Evolutionary conservation across 2,113 vertebrate genomes (phyloP).

Genomic region (Microtus montanus): DNA sequence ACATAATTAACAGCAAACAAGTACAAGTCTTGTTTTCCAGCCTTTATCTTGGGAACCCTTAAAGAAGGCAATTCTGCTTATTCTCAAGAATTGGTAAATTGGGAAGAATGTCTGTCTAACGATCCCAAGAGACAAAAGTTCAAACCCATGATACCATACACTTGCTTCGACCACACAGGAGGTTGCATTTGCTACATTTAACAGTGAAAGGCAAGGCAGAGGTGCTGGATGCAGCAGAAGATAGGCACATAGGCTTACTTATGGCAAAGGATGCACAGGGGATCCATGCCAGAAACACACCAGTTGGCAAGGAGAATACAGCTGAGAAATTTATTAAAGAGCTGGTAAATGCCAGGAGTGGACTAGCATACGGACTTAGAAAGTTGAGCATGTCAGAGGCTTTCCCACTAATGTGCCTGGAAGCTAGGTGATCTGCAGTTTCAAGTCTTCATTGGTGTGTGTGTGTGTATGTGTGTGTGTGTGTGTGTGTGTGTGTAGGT

Average conservation of each 20-base stretch:
- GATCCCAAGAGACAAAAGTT: not conserved
- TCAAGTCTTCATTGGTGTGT: not conserved
- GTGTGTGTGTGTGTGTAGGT: not conserved
- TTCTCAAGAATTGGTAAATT: not conserved
- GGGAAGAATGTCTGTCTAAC: not conserved
- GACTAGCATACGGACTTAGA: not conserved
- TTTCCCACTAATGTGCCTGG: not conserved
- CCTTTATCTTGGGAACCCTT: not conserved
- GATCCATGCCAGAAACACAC: fast-evolving
- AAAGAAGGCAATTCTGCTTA: not conserved
- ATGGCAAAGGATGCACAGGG: fast-evolving
- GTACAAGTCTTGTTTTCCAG: not conserved
- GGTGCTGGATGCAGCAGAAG: fast-evolving
- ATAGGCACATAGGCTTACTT: too few relatives aligned
- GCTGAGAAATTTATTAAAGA: too few relatives aligned
- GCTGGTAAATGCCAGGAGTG: too few relatives aligned
- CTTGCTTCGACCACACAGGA: not conserved
- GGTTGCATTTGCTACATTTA: fast-evolving
- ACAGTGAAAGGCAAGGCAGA: too few relatives aligned
- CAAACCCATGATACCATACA: too few relatives aligned
- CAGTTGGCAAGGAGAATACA: not conserved
- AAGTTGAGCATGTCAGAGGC: not conserved
- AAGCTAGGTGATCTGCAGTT: not conserved
- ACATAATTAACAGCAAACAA: not conserved
- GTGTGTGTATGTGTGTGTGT: not conserved